Evolutionary conservation across 2,888 invertebrate genomes (phyloP).

Genomic region (Ophioninae sp.): DNA sequence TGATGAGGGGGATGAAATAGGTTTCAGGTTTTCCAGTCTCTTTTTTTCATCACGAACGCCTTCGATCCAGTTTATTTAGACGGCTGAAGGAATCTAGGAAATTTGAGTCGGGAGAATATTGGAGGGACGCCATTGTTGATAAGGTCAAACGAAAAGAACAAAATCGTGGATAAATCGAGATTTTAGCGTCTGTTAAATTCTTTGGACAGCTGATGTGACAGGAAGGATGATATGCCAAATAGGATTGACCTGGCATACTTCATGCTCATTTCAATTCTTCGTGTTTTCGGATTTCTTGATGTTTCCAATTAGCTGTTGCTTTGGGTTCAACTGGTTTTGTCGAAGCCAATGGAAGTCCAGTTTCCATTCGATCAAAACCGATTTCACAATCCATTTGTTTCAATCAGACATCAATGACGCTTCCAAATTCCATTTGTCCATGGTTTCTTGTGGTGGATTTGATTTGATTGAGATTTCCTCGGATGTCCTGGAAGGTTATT

Average conservation of each 20-base stretch:
- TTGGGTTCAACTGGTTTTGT: no score
- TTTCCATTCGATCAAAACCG: no score
- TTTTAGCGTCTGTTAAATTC: no score
- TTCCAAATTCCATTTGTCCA: background rate
- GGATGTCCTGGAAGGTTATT: background rate
- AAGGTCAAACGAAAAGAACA: background rate
- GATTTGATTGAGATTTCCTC: background rate
- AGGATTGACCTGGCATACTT: no score
- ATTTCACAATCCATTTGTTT: background rate
- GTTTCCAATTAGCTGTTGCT: no score
- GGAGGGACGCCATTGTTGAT: background rate
- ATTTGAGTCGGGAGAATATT: background rate
- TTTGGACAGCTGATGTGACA: no score
- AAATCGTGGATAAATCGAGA: background rate
- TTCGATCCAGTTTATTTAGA: constrained; percentile 42
- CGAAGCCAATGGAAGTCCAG: no score
- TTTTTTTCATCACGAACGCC: background rate
- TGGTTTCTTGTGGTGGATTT: background rate
- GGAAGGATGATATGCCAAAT: no score
- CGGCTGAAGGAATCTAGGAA: constrained; percentile 4
- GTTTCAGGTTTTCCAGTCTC: background rate
- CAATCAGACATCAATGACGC: background rate
- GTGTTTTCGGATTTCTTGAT: no score
- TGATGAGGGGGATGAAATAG: background rate
- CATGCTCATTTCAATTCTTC: no score